Base-by-base conservation (phyloP, 2,113 vertebrate species). In the Eclectus roratus region DNA sequence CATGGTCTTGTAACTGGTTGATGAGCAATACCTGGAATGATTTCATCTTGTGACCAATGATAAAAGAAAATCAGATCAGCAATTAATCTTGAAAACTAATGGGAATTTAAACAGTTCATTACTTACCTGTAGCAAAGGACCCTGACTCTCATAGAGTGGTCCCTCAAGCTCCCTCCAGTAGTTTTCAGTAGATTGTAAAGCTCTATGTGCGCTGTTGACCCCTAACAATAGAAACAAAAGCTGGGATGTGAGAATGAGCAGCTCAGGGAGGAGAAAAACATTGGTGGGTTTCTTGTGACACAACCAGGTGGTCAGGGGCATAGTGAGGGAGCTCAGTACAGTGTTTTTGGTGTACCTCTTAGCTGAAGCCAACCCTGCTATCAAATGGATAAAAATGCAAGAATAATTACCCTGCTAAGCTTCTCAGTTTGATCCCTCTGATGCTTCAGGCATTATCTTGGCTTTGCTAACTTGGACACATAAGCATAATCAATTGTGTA, bases 281-380 rank as follows among this genome's bases (percentile, higher is more conserved):
- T 64, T 47, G 11, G 15, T 29, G 25, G 17, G 9, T 27, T 83
- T 29, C 18, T 73, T 17, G 17, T 41, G 21, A 63, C 43, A 56
- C 15, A 69, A 6, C 7, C 19, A 73, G 33, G 15, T 21, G 17
- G 35, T 41, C 66, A 80, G 29, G 12, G 52, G 20, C 13, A 35
- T 28, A 37, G 20, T 9, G 37, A 61, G 8, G 24, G 18, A 50
- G 10, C 29, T 44, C 33, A 10, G n/a, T 44, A 35, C 14, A 21
- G 17, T 52, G 49, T 0, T 37, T 71, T 60, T 60, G 9, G 6
- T 47, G 70, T 29, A 21, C 0, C 0, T 5, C n/a, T 90, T 46
- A 86, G 39, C 21, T 43, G 44, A 72, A 81, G 27, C 21, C 65
- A 71, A n/a, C 18, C 13, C 16, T 70, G 10, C 18, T 86, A n/a